Evolutionary conservation across 2,888 invertebrate species (phyloP).

Genomic region (Achlya flavicornis): DNA sequence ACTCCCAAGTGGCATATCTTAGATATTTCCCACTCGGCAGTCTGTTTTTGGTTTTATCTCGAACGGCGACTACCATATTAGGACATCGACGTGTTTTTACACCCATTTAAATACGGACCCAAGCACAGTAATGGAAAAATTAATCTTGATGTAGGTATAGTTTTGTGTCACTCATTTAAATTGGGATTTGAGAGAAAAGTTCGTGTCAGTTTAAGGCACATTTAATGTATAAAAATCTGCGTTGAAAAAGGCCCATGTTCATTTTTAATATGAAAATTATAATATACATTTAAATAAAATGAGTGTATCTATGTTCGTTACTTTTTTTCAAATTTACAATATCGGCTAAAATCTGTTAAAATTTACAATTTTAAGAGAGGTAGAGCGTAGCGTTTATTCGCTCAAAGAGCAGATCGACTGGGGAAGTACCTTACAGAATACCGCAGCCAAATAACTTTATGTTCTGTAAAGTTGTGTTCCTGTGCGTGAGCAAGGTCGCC

Average conservation of each 20-base stretch:
- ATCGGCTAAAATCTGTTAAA: too few species aligned
- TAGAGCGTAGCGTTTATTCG: too few species aligned
- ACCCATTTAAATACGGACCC: conserved; percentile 52
- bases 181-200: conserved; percentile 3
- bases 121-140: conserved; percentile 61
- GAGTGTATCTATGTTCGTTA: too few species aligned
- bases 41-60: conserved; percentile 55
- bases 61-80: conserved; percentile 47
- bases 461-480: too few species aligned
- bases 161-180: conserved; percentile 19
- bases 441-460: too few species aligned
- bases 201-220: not conserved
- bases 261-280: too few species aligned
- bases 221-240: not conserved
- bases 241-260: not conserved
- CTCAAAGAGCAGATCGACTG: too few species aligned
- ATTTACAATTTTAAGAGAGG: too few species aligned
- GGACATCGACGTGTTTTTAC: conserved; percentile 62
- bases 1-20: conserved; percentile 59
- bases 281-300: too few species aligned
- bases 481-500: too few species aligned
- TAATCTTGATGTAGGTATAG: conserved; percentile 66
- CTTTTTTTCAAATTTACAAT: too few species aligned
- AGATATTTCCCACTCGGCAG: conserved; percentile 54
- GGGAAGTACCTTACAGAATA: too few species aligned